These are phyloP conservation scores for Heliconius eleuchia DNA, from an alignment of 1,140 invertebrate species.

Conservation along the genomic window DNA sequence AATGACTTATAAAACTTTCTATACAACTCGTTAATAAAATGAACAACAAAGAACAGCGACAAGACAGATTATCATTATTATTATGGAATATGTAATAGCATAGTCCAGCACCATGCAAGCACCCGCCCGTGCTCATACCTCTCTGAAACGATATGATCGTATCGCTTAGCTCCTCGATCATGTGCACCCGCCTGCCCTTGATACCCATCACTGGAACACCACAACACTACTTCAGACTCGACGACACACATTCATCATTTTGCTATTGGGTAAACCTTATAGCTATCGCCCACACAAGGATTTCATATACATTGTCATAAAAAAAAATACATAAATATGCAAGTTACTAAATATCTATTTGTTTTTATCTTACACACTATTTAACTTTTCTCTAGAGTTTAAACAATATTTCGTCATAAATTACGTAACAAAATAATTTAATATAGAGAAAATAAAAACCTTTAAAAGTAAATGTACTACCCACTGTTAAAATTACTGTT, in stretches of 20 bases:
- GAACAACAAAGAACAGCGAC: not conserved
- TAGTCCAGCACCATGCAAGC: conserved; percentile 55
- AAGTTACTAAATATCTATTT: no score
- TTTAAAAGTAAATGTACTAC: no score
- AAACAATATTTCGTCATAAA: no score
- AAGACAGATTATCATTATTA: conserved; percentile 26
- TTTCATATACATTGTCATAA: no score
- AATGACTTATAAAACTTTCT: conserved; percentile 4
- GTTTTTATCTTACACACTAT: no score
- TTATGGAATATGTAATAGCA: conserved; percentile 38
- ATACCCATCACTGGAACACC: conserved; percentile 96
- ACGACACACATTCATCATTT: not conserved
- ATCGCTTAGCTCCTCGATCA: conserved; percentile 98
- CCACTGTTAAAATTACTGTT: no score
- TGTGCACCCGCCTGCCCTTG: conserved; percentile 97
- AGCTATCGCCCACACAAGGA: no score
- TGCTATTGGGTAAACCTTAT: no score
- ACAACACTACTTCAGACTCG: conserved; percentile 52
- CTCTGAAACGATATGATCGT: conserved; percentile 99
- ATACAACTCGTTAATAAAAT: not conserved
- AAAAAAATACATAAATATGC: no score
- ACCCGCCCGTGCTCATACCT: conserved; percentile 85
- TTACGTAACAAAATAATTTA: no score
- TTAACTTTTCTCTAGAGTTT: no score
- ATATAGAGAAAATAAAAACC: no score